phyloP scores from a whole-genome alignment of 2,797 vertebrate genomes.

The Apogon hyalosoma region DNA sequence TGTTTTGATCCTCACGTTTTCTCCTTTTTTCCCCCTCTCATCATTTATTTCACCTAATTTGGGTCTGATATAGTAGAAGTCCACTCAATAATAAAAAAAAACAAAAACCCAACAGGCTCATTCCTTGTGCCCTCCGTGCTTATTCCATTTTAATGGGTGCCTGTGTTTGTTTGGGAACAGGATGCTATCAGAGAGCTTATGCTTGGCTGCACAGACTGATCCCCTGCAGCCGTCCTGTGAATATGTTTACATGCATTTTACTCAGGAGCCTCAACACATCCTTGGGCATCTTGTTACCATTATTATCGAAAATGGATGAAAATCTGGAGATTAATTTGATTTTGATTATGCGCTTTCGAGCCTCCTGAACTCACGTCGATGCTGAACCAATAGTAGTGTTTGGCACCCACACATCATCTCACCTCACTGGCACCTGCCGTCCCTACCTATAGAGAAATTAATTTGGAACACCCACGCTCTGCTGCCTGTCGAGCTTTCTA shows the following conservation, averaged over 20 bases:
- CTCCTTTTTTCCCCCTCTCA: not conserved
- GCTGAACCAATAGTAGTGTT: conserved; percentile 20
- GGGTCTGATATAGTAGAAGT: conserved; percentile 8
- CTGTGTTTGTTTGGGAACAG: conserved; percentile 71
- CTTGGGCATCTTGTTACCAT: conserved; percentile 63
- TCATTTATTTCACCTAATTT: conserved; percentile 25
- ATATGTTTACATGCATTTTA: conserved; percentile 77
- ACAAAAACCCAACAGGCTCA: not conserved
- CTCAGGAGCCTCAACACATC: conserved; percentile 56
- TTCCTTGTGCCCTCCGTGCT: conserved; percentile 51
- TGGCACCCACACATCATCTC: conserved; percentile 55
- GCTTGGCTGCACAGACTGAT: conserved; percentile 69
- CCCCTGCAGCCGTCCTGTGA: conserved; percentile 69
- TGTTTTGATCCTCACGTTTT: conserved; percentile 36
- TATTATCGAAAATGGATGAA: conserved; percentile 24
- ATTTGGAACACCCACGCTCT: conserved; percentile 70
- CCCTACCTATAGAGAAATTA: conserved; percentile 61
- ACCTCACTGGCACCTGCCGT: conserved; percentile 58
- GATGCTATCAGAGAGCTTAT: conserved; percentile 65
- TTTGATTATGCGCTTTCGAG: conserved; percentile 5
- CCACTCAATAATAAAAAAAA: conserved; percentile 39
- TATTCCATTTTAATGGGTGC: conserved; percentile 61
- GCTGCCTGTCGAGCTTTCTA: conserved; percentile 55
- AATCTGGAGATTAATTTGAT: conserved; percentile 35
- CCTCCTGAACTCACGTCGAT: conserved; percentile 24